phyloP scores from a whole-genome alignment of 2,888 invertebrate genomes.

The Tiliacea citrago region DNA sequence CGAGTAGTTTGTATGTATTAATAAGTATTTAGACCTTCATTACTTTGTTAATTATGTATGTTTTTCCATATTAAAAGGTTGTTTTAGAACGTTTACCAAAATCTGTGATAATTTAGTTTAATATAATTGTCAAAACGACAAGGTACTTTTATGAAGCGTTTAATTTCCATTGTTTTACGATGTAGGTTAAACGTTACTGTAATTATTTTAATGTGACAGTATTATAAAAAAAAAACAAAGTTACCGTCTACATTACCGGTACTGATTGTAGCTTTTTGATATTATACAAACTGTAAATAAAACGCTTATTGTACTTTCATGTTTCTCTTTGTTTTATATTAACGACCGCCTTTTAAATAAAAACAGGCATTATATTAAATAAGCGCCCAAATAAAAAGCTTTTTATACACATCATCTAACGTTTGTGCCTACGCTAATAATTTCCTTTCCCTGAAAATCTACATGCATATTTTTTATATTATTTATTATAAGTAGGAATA shows the following conservation, averaged over 20 bases:
- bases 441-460: conserved; percentile 27
- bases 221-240: conserved; percentile 26
- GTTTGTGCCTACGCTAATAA: conserved; percentile 25
- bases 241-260: conserved; percentile 43
- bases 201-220: conserved; percentile 37
- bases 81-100: conserved; percentile 60
- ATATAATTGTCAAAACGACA: conserved; percentile 51
- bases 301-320: conserved; percentile 58
- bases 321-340: conserved; percentile 37
- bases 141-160: conserved; percentile 40
- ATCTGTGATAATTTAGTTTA: conserved; percentile 68
- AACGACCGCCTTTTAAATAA: conserved; percentile 30
- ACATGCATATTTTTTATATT: conserved; percentile 29
- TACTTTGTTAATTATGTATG: conserved; percentile 12
- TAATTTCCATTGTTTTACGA: conserved; percentile 52
- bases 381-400: conserved; percentile 24
- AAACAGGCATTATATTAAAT: conserved; percentile 29
- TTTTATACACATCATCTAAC: conserved; percentile 24
- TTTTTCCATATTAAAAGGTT: conserved; percentile 27
- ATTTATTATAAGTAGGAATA: conserved; percentile 9
- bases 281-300: conserved; percentile 66
- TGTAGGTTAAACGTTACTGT: conserved; percentile 30
- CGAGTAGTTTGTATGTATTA: conserved; percentile 24
- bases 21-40: not conserved
- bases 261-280: conserved; percentile 63